Evolutionary conservation across 2,113 vertebrate species (phyloP).

Genomic region (Vidua macroura): DNA sequence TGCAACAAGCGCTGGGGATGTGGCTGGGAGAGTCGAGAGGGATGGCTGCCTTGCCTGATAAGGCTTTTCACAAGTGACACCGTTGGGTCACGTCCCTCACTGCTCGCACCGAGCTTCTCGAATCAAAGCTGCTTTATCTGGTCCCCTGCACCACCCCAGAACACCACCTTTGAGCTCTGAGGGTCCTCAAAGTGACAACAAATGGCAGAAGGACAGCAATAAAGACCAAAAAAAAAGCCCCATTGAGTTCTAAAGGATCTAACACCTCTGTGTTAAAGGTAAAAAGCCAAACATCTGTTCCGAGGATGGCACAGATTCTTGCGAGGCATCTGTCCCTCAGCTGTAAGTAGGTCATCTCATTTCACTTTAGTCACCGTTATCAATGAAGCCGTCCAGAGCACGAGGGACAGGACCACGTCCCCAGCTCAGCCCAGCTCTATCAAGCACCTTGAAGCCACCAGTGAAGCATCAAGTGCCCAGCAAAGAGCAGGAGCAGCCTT

Average conservation of each 20-base stretch:
- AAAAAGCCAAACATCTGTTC: conserved; percentile 50
- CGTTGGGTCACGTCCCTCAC: background rate
- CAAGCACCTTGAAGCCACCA: background rate
- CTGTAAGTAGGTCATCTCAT: conserved; percentile 41
- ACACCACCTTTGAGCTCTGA: background rate
- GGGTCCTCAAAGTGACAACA: background rate
- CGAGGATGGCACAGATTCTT: conserved; percentile 31
- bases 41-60: background rate
- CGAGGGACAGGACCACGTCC: background rate
- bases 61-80: background rate
- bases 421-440: background rate
- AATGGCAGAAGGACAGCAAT: conserved; percentile 25
- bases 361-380: conserved; percentile 21
- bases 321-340: conserved; percentile 32
- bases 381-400: background rate
- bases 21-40: background rate
- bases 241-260: background rate
- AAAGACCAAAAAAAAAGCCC: background rate
- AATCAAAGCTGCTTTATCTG: background rate
- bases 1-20: background rate
- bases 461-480: background rate
- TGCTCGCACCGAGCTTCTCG: background rate
- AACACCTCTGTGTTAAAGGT: conserved; percentile 8
- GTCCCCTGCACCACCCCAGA: background rate
- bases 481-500: background rate